Conservation (phyloP, 2,113 vertebrate genomes). For the Sphaerodactylus townsendi region DNA sequence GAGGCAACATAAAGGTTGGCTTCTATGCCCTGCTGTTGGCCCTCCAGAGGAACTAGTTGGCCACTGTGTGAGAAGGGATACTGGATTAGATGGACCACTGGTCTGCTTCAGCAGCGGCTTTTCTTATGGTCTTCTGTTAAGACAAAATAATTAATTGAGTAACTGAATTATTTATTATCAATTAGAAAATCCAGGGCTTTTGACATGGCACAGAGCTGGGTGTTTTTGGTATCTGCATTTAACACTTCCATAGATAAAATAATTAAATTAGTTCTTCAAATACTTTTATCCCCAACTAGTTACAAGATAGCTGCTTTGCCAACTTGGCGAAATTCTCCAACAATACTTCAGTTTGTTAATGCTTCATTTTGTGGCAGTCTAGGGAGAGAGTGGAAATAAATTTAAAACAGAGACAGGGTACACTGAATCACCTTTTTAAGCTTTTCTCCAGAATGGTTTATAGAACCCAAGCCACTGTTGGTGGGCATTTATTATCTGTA, state of each 20-base stretch:
- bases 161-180: conserved; percentile 76
- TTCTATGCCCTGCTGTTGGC: too few relatives aligned
- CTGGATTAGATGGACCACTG: too few relatives aligned
- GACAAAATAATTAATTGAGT: conserved; percentile 12
- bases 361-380: not conserved
- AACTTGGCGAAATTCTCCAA: conserved; percentile 64
- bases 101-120: too few relatives aligned
- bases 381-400: not conserved
- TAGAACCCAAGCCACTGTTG: too few relatives aligned
- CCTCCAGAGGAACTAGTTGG: too few relatives aligned
- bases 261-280: conserved; percentile 71
- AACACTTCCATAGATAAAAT: conserved; percentile 70
- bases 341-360: not conserved
- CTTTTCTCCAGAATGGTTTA: not conserved
- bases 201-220: conserved; percentile 62
- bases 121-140: too few relatives aligned
- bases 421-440: not conserved
- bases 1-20: too few relatives aligned
- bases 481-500: too few relatives aligned
- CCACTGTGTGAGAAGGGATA: too few relatives aligned
- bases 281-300: conserved; percentile 62
- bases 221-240: conserved; percentile 72
- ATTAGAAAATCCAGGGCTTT: conserved; percentile 71
- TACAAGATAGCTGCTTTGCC: conserved; percentile 66
- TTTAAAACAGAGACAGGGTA: not conserved